Base-by-base conservation (phyloP, 2,113 vertebrate genomes). In the Clinocottus analis region DNA sequence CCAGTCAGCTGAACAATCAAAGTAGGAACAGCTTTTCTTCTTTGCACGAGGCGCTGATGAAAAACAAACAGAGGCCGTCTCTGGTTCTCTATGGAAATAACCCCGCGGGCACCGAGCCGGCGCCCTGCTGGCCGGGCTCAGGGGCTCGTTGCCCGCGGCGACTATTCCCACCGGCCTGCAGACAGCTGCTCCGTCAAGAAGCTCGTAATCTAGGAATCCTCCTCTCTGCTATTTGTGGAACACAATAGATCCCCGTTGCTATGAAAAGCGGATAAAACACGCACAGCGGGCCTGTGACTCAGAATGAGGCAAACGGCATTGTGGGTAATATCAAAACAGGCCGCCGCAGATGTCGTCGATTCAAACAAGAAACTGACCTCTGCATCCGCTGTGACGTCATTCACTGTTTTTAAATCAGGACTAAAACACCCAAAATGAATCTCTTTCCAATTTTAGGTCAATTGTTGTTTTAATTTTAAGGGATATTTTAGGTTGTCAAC, bases 151-250 rank as follows among this genome's bases (percentile, higher is more conserved):
- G 85, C 33, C 72, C 64, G 73, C 51, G 62, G 79, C 53, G 65
- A 49, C 83, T 82, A 83, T 91, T 89, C 91, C 75, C 39, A 90
- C 83, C 81, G 66, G 71, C 72, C 67, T 6, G 47, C 51, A 49
- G 75, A 84, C 87, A 91, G 87, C 89, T 88, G 86, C 82, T 85
- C 72, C 35, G 76, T 87, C 62, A 82, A 81, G 75, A 84, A 77
- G 74, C 43, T 23, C 63, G 79, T 80, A 89, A 92, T 90, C 84
- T 90, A 84, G 77, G 84, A 91, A 85, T 81, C 74, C 80, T 81
- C 85, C 63, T 19, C 77, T 82, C 77, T 49, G 81, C 85, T 91
- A 84, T 90, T 83, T 92, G 86, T 87, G 16, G 85, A 77, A 84
- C 81, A 92, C 77, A 89, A 85, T 83, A 76, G 72, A 81, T 31